These are phyloP conservation scores for Nymphalis polychloros DNA, from an alignment of 2,888 invertebrate species.

Conservation along the genomic window DNA sequence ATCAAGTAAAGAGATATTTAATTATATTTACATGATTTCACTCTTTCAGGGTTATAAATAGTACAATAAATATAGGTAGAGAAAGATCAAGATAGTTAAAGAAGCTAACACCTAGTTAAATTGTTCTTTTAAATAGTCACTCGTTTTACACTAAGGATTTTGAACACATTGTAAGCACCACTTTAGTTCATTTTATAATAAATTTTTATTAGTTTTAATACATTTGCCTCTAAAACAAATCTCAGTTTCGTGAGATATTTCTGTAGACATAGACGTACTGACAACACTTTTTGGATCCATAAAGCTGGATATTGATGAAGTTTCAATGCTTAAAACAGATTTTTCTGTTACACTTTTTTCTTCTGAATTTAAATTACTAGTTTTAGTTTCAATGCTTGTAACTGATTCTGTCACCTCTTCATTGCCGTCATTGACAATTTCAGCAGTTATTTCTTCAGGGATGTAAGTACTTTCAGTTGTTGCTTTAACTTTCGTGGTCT, in stretches of 20 bases:
- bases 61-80: slow-evolving; percentile 42
- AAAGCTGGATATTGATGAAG: slow-evolving; percentile 65
- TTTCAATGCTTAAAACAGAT: slow-evolving; percentile 49
- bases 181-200: slow-evolving; percentile 54
- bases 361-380: neutral
- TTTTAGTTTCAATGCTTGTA: slow-evolving; percentile 20
- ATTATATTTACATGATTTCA: slow-evolving; percentile 78
- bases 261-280: slow-evolving; percentile 90
- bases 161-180: slow-evolving; percentile 68
- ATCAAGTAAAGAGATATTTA: slow-evolving; percentile 70
- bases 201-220: slow-evolving; percentile 83
- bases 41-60: slow-evolving; percentile 50
- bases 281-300: slow-evolving; percentile 81
- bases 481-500: slow-evolving; percentile 50
- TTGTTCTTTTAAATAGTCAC: slow-evolving; percentile 40
- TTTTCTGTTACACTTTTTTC: slow-evolving; percentile 34
- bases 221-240: slow-evolving; percentile 93
- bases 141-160: slow-evolving; percentile 45
- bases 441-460: slow-evolving; percentile 71
- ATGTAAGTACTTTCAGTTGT: slow-evolving; percentile 68
- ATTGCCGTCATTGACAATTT: slow-evolving; percentile 42
- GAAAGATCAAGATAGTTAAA: slow-evolving; percentile 13
- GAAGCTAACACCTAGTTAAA: slow-evolving; percentile 3
- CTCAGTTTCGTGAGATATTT: slow-evolving; percentile 92
- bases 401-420: slow-evolving; percentile 43